Conservation (phyloP, 2,113 vertebrate genomes). For the Glareola pratincola region DNA sequence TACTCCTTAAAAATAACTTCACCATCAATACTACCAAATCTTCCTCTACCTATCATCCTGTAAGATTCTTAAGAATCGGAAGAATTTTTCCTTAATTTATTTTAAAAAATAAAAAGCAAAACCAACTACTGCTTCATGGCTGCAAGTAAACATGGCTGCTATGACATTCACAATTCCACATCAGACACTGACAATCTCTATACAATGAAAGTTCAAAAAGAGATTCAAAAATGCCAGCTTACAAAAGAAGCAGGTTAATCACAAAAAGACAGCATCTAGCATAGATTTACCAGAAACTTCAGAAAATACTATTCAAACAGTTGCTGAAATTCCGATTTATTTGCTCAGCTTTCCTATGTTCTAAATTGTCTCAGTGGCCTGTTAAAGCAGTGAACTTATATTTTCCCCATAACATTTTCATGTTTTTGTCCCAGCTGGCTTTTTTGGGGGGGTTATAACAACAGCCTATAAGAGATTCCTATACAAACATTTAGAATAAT, state of each 20-base stretch:
- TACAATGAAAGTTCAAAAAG: neutral
- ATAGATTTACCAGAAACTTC: neutral
- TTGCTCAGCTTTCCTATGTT: neutral
- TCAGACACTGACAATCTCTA: neutral
- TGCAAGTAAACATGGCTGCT: neutral
- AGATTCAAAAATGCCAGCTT: neutral
- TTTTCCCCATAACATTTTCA: neutral
- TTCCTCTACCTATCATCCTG: neutral
- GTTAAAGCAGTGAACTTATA: neutral
- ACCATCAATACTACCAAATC: neutral
- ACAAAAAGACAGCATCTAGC: fast-evolving
- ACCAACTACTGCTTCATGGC: neutral
- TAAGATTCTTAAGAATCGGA: neutral
- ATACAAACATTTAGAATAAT: neutral
- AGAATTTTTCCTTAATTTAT: neutral
- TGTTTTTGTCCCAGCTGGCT: neutral
- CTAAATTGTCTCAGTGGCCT: neutral
- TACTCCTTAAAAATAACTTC: neutral
- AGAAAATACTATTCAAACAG: neutral
- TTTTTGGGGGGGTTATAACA: neutral
- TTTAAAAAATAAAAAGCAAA: neutral
- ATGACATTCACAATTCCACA: neutral
- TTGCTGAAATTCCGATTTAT: neutral
- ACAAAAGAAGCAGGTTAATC: neutral
- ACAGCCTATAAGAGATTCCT: neutral